Base-by-base conservation (phyloP, 2,888 invertebrate species). In the Thymelicus lineola region DNA sequence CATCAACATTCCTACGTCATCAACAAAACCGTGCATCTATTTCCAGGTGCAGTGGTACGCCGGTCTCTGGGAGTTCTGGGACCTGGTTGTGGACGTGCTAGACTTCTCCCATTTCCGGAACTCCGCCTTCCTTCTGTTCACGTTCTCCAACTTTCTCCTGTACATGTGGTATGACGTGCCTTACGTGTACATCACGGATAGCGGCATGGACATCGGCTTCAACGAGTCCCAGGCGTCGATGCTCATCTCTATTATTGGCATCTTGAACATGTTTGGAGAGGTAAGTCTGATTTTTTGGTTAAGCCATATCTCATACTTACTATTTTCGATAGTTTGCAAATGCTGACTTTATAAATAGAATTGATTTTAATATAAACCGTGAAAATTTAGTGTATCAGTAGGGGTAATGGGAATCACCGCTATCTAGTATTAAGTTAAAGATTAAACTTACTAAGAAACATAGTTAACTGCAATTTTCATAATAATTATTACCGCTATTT, bases 81-180 rank as follows among this genome's bases (percentile, higher is more conserved):
- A 96, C 82, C 89, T 97, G 35, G 88, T 96, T 0, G 95, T 95
- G 50, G 97, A 97, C 82, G 97, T 97, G 89, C 93, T 97, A 60
- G 97, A 98, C 87, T 95, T 97, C 84, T 96, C 97, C 0, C 96
- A 97, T 90, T 97, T 98, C 86, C 89, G 94, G 64, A 97, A 97
- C 86, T 94, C 94, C 28, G 95, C 94, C 75, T 97, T 97, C 90
- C 90, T 97, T 38, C 90, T 97, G 66, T 98, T 98, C 91, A 96
- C 97, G 35, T 85, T 98, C 20, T 98, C 98, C 71, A 98, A 98
- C 91, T 97, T 98, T 86, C 94, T 98, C 28, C 94, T 98, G 74
- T 98, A 98, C 93, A 96, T 97, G 80, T 98, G 98, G 97, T 97
- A 97, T 88, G 98, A 98, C 86, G 97, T 98, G 69, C 98, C 98